phyloP scores from a whole-genome alignment of 2,113 vertebrate species.

The Callithrix jacchus region DNA sequence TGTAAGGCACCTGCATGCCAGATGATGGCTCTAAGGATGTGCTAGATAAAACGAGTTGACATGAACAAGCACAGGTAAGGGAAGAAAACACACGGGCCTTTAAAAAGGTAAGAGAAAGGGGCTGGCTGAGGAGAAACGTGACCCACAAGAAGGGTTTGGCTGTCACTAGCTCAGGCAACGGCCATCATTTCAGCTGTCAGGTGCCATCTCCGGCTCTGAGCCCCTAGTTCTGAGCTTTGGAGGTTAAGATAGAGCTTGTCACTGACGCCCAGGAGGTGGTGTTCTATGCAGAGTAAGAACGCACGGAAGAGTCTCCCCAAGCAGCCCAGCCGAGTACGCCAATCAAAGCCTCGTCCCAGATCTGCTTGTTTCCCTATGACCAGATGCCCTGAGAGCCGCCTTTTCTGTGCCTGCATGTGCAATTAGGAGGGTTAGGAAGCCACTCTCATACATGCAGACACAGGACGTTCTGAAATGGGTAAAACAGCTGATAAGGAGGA shows the following conservation, averaged over 20 bases:
- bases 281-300: background rate
- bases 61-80: background rate
- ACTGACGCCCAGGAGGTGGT: constrained; percentile 62
- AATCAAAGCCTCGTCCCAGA: background rate
- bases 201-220: background rate
- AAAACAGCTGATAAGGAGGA: background rate
- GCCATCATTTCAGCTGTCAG: background rate
- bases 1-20: background rate
- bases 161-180: background rate
- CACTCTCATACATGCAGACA: background rate
- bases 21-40: background rate
- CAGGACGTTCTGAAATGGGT: background rate
- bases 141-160: background rate
- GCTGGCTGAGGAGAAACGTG: background rate
- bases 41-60: background rate
- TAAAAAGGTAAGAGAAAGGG: too few species aligned
- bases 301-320: background rate
- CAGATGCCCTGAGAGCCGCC: background rate
- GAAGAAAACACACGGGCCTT: background rate
- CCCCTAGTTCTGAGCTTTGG: background rate
- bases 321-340: background rate
- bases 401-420: background rate
- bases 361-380: background rate
- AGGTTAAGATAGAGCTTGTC: background rate
- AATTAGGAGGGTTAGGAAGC: background rate